A percentile compares a stretch with the other conserved stretches of the same genome.
phyloP scores from a whole-genome alignment of 1,140 invertebrate genomes.

The Drosophila insularis region DNA sequence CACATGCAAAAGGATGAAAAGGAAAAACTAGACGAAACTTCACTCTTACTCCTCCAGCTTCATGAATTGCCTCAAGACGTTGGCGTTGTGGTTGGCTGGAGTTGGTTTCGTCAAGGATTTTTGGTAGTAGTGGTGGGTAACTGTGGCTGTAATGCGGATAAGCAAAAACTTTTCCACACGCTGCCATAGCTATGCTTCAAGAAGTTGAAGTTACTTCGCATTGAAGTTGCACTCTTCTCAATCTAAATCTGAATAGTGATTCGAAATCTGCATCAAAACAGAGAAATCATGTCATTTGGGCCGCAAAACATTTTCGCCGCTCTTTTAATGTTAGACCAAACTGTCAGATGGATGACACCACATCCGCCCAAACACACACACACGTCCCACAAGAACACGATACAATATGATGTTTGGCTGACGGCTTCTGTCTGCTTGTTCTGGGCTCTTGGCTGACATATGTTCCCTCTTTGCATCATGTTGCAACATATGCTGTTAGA shows the following conservation, averaged over 20 bases:
- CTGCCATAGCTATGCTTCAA: constrained; percentile 10
- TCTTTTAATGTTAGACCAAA: constrained; percentile 49
- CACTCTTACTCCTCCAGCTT: neutral
- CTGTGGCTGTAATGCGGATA: constrained; percentile 64
- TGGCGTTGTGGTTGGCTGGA: constrained; percentile 32
- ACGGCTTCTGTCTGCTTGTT: neutral
- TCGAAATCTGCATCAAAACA: constrained; percentile 49
- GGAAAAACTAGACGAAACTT: neutral
- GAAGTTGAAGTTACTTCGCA: constrained; percentile 31
- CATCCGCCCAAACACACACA: too few relatives aligned
- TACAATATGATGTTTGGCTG: constrained; percentile 2
- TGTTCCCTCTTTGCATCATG: neutral
- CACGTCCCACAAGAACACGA: neutral
- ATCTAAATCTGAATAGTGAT: constrained; percentile 1
- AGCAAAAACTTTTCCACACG: constrained; percentile 60
- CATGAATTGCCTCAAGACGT: neutral
- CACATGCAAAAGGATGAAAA: neutral
- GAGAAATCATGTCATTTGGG: constrained; percentile 71
- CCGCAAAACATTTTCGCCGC: constrained; percentile 51
- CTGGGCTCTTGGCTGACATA: neutral
- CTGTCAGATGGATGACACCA: constrained; percentile 43
- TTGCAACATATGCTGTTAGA: neutral
- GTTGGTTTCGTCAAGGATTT: constrained; percentile 13
- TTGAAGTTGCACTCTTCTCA: constrained; percentile 32
- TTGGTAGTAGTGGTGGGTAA: constrained; percentile 14